Conservation (phyloP, 2,113 vertebrate species). For the Accipiter virgatus region DNA sequence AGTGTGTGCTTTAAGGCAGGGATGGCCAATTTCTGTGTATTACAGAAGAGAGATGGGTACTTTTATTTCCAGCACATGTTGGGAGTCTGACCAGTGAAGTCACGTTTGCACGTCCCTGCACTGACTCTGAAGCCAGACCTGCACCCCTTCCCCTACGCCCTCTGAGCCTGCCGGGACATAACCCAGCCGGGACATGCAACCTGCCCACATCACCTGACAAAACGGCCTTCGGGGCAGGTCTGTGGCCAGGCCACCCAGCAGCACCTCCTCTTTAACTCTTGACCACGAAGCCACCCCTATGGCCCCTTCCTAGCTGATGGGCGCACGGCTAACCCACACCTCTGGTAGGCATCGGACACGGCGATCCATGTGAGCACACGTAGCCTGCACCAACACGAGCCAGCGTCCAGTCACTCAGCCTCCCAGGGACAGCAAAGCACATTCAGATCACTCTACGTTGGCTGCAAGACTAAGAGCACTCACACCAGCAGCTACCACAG, state of each 20-base stretch:
- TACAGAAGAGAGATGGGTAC: background rate
- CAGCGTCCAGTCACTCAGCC: rapidly evolving
- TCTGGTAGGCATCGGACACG: background rate
- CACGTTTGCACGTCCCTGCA: rapidly evolving
- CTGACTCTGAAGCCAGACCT: rapidly evolving
- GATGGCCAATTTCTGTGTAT: background rate
- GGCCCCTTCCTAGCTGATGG: background rate
- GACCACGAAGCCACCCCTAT: background rate
- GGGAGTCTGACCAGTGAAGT: background rate
- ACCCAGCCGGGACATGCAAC: background rate
- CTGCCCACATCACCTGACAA: rapidly evolving
- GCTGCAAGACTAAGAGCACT: background rate
- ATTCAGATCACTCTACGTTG: background rate
- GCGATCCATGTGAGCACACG: rapidly evolving
- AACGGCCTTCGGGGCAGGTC: background rate
- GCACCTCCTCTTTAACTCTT: background rate
- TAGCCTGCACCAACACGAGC: background rate
- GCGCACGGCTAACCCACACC: background rate
- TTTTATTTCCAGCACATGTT: background rate
- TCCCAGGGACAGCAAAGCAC: background rate
- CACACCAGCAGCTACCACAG: background rate
- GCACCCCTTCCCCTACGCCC: background rate
- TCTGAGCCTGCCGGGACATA: background rate
- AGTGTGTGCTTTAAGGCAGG: background rate
- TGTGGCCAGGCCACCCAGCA: background rate